Evolutionary conservation across 2,113 vertebrate species (phyloP).

Genomic region (Melanocharis versteri): DNA sequence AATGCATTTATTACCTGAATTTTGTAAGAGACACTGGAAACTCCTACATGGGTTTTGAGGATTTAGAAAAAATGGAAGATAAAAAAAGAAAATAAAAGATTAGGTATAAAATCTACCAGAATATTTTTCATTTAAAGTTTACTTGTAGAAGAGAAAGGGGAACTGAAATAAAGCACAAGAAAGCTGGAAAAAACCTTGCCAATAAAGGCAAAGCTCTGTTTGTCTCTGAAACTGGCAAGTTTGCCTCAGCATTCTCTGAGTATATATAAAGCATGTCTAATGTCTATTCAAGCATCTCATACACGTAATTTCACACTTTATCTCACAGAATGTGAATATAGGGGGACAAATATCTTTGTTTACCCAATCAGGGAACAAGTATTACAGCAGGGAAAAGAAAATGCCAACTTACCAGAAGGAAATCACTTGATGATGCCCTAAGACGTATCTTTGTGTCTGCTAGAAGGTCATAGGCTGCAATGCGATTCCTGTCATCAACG

Average conservation of each 20-base stretch:
- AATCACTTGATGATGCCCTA: slow-evolving; percentile 63
- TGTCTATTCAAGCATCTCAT: not conserved
- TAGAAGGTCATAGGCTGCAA: slow-evolving; percentile 75
- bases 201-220: not conserved
- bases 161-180: not conserved
- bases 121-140: not conserved
- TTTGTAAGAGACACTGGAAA: not conserved
- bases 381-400: not conserved
- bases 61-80: not conserved
- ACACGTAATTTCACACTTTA: not conserved
- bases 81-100: not conserved
- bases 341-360: not conserved
- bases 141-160: not conserved
- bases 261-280: not conserved
- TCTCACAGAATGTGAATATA: not conserved
- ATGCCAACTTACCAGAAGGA: slow-evolving; percentile 82
- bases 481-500: slow-evolving; percentile 72
- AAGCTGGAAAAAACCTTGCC: not conserved
- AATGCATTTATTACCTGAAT: not conserved
- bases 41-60: not conserved
- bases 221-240: not conserved
- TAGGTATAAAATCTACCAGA: not conserved
- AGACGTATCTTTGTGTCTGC: slow-evolving; percentile 76
- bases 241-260: not conserved
- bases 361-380: not conserved